Base-by-base conservation (phyloP, 1,140 invertebrate species). In the Zaprionus ornatus region DNA sequence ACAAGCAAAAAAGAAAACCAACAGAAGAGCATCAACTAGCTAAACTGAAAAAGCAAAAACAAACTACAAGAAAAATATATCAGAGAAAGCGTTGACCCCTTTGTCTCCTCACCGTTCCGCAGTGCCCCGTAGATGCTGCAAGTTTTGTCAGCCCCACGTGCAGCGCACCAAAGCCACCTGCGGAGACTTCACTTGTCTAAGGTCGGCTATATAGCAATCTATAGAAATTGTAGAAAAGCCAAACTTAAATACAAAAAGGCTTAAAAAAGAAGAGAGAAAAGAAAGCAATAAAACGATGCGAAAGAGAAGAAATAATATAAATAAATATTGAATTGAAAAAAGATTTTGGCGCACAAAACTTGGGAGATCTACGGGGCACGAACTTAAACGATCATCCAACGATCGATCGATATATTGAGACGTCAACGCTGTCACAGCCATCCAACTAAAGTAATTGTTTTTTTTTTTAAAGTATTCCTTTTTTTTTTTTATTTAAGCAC, bases 101-200 rank as follows among this genome's bases (percentile, higher is more conserved):
- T n/a, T 9, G 15, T 7, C 15, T 45, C 40, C 40, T 45, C n/a
- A 6, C 12, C 25, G 15, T 29, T 15, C 40, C 7, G 19, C 10
- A 37, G 32, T 45, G 57, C 50, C 37, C 27, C 35, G 21, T 71
- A 75, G 32, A 71, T 32, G 27, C 15, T 59, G 35, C 67, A 70
- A 75, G 73, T 63, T 71, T 70, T 64, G 50, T 55, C 40, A 48
- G 27, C 13, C 29, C 35, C 45, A 61, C 57, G 32, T 57, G 52
- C 60, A 66, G 59, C 40, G 15, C 32, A 52, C 35, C 50, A 80
- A 66, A 57, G 83, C 83, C 67, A 74, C 90, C 90, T 91, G 90
- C 84, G 74, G 90, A 91, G 90, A 91, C 90, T 90, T 69, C 54
- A 88, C 68, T 92, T 90, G 91, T 92, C 91, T 92, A 92, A 77